Evolutionary conservation across 2,113 vertebrate genomes (phyloP).

Genomic region (Etia nguti): DNA sequence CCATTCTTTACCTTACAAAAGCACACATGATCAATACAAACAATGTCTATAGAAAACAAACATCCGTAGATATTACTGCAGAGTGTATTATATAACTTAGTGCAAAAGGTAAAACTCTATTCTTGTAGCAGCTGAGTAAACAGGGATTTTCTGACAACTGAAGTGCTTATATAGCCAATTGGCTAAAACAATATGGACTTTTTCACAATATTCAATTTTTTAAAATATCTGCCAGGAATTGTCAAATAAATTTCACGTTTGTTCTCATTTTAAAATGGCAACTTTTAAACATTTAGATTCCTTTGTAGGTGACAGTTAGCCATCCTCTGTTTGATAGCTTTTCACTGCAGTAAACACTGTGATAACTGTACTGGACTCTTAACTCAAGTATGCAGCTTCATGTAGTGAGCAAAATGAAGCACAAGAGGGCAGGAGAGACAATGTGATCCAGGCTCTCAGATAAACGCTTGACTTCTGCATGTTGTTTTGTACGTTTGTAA

Average conservation of each 20-base stretch:
- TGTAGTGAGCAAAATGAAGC: conserved; percentile 25
- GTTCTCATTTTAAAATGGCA: background rate
- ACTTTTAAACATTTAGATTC: background rate
- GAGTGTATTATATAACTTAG: background rate
- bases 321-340: background rate
- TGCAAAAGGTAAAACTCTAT: background rate
- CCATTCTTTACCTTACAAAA: background rate
- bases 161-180: background rate
- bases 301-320: background rate
- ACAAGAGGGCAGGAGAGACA: conserved; percentile 47
- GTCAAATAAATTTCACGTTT: background rate
- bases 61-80: background rate
- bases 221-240: background rate
- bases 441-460: background rate
- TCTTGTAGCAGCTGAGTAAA: background rate
- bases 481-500: background rate
- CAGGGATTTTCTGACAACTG: background rate
- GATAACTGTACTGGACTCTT: background rate
- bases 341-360: background rate
- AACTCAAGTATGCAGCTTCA: background rate
- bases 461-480: background rate
- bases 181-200: background rate
- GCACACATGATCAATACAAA: background rate
- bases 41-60: background rate
- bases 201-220: background rate